Conservation (phyloP, 2,797 vertebrate genomes). For the Mareca strepera region DNA sequence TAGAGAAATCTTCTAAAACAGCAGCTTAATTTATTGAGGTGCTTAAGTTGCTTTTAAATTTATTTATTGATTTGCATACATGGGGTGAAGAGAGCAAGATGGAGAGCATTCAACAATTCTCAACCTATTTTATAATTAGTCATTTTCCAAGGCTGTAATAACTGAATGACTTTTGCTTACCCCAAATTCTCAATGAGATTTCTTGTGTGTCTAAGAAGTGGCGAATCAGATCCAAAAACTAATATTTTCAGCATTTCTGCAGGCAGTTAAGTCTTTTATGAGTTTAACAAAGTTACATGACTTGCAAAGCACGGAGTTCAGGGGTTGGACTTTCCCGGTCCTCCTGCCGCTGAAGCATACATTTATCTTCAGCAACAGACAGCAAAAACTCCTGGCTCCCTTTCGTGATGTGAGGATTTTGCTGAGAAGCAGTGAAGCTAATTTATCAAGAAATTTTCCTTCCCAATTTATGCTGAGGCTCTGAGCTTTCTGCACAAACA, state of each 20-base stretch:
- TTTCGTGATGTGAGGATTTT: background rate
- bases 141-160: background rate
- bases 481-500: background rate
- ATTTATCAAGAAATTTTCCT: background rate
- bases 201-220: background rate
- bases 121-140: background rate
- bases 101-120: background rate
- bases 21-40: background rate
- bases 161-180: background rate
- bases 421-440: background rate
- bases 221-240: background rate
- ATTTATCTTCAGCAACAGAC: background rate
- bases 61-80: background rate
- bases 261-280: background rate
- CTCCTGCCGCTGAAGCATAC: background rate
- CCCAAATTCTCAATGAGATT: background rate
- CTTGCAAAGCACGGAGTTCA: background rate
- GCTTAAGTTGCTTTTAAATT: background rate
- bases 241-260: background rate
- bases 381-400: background rate
- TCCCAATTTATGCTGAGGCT: background rate
- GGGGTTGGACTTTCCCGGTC: background rate
- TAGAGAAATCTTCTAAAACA: background rate
- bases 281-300: background rate
- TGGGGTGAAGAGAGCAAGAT: background rate